Base-by-base conservation (phyloP, 2,888 invertebrate genomes). In the Apantesis nais region DNA sequence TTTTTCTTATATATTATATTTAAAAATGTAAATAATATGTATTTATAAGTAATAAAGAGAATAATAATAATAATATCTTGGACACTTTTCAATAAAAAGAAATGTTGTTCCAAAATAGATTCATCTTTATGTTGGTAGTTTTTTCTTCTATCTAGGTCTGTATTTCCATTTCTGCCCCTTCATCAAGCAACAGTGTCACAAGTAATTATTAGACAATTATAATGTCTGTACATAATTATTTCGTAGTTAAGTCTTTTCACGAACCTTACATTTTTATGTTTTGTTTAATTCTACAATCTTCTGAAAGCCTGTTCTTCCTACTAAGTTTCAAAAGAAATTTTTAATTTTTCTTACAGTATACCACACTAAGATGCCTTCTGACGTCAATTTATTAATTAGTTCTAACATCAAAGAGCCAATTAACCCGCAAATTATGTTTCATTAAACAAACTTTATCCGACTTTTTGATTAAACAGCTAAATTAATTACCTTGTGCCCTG, bases 391-490 rank as follows among this genome's bases (percentile, higher is more conserved):
- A 74, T 78, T 78, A 78, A 82, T 80, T 76, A 82, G 60, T 71
- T 76, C 62, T 71, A 71, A 74, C 74, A 79, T 81, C 77, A 76
- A 76, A 76, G 69, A 69, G 62, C 66, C 74, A 81, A 82, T 80
- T 77, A 73, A 74, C 75, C 70, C 71, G 67, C 52, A 66, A 82
- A 82, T 83, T 79, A 80, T 74, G 65, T 62, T 65, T 83, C 74
- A 83, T 82, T 75, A 76, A 76, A 71, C 55, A 65, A 80, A 80
- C 69, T 80, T 76, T 67, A 72, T 68, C 74, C 65, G 74, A 74
- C 77, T 81, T 81, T 81, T 82, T 82, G 77, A 81, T 80, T 80
- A 76, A 82, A 74, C 69, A 73, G 67, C 66, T 75, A 65, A 77
- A 75, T 78, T 80, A 80, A 83, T 81, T 77, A 77, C 76, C 71